Percentiles rank a stretch among this genome's conserved stretches.
Evolutionary conservation across 2,113 vertebrate genomes (phyloP).

Genomic region (Chelonoidis abingdonii): DNA sequence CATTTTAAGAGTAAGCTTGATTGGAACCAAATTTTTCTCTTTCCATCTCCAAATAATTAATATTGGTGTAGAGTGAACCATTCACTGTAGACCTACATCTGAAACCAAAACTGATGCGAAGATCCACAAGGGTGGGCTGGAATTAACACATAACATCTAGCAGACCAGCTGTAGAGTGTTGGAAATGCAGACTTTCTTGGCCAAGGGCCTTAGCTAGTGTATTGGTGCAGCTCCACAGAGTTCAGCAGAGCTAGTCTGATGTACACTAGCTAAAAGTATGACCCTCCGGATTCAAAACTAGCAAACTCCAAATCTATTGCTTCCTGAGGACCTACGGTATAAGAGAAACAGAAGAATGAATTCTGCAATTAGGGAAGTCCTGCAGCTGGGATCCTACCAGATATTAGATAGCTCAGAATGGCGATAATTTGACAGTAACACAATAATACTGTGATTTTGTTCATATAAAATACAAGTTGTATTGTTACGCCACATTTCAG

Average conservation of each 20-base stretch:
- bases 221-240: not conserved
- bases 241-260: not conserved
- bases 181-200: not conserved
- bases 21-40: not conserved
- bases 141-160: rapidly evolving
- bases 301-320: not conserved
- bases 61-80: not conserved
- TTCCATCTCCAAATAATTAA: not conserved
- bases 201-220: not conserved
- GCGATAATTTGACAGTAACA: not conserved
- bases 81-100: rapidly evolving
- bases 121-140: not conserved
- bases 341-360: rapidly evolving
- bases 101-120: not conserved
- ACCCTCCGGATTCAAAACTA: rapidly evolving
- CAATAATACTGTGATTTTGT: not conserved
- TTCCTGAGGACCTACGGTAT: not conserved
- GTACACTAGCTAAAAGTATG: not conserved
- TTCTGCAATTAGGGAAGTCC: not conserved
- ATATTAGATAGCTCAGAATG: not conserved
- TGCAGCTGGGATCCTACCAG: not conserved
- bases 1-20: not conserved
- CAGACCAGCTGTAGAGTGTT: not conserved
- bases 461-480: rapidly evolving
- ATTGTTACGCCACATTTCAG: rapidly evolving